Percentiles rank a stretch among this genome's conserved stretches.
Evolutionary conservation across 53 echinoderm and acorn worm species (phyloP).

Genomic region (Apostichopus leukothele): DNA sequence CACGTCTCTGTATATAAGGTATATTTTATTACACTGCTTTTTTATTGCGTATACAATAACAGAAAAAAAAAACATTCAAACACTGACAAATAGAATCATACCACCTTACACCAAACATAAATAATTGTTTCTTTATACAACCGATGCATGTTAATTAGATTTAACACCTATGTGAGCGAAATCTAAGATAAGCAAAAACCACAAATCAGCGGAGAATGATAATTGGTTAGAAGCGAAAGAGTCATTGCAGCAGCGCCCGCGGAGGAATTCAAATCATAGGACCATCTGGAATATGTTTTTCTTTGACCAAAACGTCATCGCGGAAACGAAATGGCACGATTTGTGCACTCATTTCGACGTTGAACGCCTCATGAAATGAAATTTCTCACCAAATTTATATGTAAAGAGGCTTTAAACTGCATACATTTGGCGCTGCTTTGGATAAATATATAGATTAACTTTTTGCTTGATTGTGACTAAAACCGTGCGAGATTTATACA

Average conservation of each 20-base stretch:
- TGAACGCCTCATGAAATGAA: not conserved
- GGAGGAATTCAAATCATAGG: not conserved
- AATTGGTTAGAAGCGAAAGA: not conserved
- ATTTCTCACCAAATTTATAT: not conserved
- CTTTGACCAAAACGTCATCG: not conserved
- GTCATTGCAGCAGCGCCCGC: not conserved
- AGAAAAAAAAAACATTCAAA: no score
- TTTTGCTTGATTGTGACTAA: no score
- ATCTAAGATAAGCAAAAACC: not conserved
- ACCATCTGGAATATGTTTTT: not conserved
- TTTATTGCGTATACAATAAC: no score
- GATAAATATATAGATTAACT: no score
- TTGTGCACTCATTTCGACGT: not conserved
- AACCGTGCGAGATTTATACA: no score
- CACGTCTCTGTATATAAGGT: no score
- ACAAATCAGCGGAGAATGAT: not conserved
- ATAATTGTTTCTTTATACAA: no score
- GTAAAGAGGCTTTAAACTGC: no score
- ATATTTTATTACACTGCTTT: no score
- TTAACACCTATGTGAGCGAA: not conserved
- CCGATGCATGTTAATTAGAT: not conserved
- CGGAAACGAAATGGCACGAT: not conserved
- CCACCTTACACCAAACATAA: no score
- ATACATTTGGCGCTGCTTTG: no score
- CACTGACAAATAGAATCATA: no score